A percentile compares a stretch with the other conserved stretches of the same genome.
Conservation (phyloP, 2,797 vertebrate genomes). For the Fistularia tabacaria region DNA sequence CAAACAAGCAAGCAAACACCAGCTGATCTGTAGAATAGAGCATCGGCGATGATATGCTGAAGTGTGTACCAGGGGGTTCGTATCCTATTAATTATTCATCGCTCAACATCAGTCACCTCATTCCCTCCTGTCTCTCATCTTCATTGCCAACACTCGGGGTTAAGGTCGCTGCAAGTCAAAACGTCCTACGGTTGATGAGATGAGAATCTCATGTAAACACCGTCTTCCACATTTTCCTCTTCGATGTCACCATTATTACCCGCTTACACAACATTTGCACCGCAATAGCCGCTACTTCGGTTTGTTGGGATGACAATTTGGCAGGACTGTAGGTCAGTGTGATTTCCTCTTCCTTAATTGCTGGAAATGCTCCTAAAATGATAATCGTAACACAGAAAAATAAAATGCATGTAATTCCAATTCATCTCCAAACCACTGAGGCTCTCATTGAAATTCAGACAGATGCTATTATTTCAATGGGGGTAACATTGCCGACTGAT, state of each 20-base stretch:
- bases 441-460: constrained; percentile 60
- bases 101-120: constrained; percentile 41
- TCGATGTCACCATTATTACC: constrained; percentile 5
- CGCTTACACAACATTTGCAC: constrained; percentile 13
- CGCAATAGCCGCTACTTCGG: constrained; percentile 6
- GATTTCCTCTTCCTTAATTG: constrained; percentile 27
- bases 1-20: constrained; percentile 60
- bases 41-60: constrained; percentile 35
- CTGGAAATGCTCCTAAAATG: constrained; percentile 10
- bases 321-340: constrained; percentile 4
- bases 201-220: constrained; percentile 4
- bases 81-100: constrained; percentile 54
- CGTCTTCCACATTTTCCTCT: background rate
- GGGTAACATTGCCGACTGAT: constrained; percentile 42
- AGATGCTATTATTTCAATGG: constrained; percentile 55
- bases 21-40: constrained; percentile 32
- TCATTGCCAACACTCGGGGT: constrained; percentile 15
- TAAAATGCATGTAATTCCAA: constrained; percentile 44
- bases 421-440: constrained; percentile 27
- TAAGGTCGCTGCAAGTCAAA: constrained; percentile 31
- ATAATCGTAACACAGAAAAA: constrained; percentile 12
- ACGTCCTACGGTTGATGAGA: constrained; percentile 9
- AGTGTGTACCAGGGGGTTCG: constrained; percentile 49
- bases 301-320: constrained; percentile 23
- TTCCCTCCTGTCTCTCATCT: constrained; percentile 13